Conservation (phyloP, 2,888 invertebrate species). For the Nematopogon swammerdamellus region DNA sequence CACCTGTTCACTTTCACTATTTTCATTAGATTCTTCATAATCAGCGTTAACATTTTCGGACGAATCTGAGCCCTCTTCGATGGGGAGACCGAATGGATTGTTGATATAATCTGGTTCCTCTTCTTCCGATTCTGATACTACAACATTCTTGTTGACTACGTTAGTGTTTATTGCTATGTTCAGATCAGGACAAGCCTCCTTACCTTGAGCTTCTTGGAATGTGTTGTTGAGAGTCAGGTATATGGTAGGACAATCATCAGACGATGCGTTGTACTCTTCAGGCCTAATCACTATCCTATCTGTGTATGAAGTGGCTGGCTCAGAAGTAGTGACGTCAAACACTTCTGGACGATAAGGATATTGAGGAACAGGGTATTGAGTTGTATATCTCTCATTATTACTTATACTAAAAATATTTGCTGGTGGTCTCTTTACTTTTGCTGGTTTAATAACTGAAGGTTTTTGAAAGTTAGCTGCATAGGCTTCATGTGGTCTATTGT, state of each 20-base stretch:
- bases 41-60: constrained; percentile 15
- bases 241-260: constrained; percentile 54
- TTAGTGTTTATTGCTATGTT: constrained; percentile 70
- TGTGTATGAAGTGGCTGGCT: constrained; percentile 34
- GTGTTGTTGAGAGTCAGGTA: constrained; percentile 53
- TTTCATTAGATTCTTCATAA: constrained; percentile 26
- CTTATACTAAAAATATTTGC: constrained; percentile 25
- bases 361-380: constrained; percentile 17
- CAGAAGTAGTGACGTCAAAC: constrained; percentile 43
- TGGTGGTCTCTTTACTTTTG: constrained; percentile 18
- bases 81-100: constrained; percentile 30
- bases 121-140: constrained; percentile 38
- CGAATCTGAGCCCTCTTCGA: constrained; percentile 28
- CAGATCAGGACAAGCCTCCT: constrained; percentile 66
- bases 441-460: constrained; percentile 9
- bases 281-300: constrained; percentile 47
- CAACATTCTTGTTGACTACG: constrained; percentile 57
- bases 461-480: background rate
- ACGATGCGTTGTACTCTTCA: constrained; percentile 39
- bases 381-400: background rate
- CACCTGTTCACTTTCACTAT: constrained; percentile 27
- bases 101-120: constrained; percentile 30
- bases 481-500: background rate
- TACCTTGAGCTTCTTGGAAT: constrained; percentile 52
- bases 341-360: constrained; percentile 18